phyloP scores from a whole-genome alignment of 2,113 vertebrate genomes.

The Cricetomys ansorgei region DNA sequence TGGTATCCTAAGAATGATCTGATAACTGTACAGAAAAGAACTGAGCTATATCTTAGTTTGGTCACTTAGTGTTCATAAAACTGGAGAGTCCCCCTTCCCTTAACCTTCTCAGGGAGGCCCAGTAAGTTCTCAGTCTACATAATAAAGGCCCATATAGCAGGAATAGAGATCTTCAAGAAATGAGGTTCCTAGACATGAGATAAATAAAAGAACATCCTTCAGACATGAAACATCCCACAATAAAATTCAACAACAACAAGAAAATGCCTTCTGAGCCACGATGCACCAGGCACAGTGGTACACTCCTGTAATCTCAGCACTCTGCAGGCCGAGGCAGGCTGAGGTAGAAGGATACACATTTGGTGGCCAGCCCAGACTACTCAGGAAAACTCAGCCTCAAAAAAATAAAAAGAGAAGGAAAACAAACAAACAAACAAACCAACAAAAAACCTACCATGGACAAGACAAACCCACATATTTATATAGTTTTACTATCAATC shows the following conservation, averaged over 20 bases:
- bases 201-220: neutral
- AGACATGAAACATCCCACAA: neutral
- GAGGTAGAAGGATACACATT: neutral
- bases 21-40: constrained; percentile 6
- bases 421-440: neutral
- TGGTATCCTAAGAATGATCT: neutral
- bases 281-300: neutral
- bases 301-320: neutral
- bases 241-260: constrained; percentile 31
- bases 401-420: neutral
- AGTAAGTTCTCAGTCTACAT: neutral
- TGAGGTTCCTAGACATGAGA: neutral
- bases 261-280: constrained; percentile 26
- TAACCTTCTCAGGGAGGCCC: neutral
- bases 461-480: neutral
- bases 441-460: neutral
- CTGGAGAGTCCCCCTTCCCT: neutral
- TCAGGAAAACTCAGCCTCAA: neutral
- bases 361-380: neutral
- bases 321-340: too few species aligned
- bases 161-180: constrained; percentile 23
- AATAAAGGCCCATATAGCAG: neutral
- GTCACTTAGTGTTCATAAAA: neutral
- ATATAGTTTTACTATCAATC: neutral
- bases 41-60: neutral